phyloP scores from a whole-genome alignment of 2,888 invertebrate genomes.

The Amphipyra berbera region DNA sequence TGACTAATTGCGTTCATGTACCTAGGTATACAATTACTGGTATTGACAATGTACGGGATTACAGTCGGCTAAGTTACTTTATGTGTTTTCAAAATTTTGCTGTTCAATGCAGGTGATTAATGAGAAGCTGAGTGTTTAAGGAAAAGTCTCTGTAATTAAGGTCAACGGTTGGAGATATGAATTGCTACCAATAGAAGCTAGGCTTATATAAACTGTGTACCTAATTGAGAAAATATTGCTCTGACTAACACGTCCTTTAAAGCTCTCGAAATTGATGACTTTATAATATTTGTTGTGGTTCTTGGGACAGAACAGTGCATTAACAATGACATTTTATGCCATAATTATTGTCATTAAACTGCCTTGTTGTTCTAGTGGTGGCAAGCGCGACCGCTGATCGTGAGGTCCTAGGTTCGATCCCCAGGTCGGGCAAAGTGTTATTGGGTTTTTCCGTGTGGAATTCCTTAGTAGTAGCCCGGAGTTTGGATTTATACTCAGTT shows the following conservation, averaged over 20 bases:
- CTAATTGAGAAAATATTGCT: neutral
- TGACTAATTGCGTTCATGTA: constrained; percentile 69
- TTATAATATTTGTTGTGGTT: too few species aligned
- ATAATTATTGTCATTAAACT: too few species aligned
- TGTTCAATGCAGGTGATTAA: constrained; percentile 9
- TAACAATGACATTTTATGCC: constrained; percentile 3
- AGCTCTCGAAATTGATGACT: neutral
- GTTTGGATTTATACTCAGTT: too few species aligned
- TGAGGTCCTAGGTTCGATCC: too few species aligned
- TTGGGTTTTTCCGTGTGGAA: too few species aligned
- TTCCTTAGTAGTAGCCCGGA: too few species aligned
- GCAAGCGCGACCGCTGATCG: too few species aligned
- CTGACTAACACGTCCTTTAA: neutral
- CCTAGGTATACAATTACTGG: constrained; percentile 56
- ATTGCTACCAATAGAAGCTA: constrained; percentile 1
- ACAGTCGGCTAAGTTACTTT: constrained; percentile 32
- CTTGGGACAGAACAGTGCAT: neutral
- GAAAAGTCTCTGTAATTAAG: constrained; percentile 3
- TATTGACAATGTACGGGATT: constrained; percentile 53
- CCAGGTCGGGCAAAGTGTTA: too few species aligned
- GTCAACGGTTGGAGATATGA: constrained; percentile 5
- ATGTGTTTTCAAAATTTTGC: constrained; percentile 18
- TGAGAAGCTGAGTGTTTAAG: constrained; percentile 2
- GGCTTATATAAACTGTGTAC: neutral
- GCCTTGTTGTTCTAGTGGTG: too few species aligned